phyloP scores from a whole-genome alignment of 2,888 invertebrate genomes.

The Digitonthophagus gazella region DNA sequence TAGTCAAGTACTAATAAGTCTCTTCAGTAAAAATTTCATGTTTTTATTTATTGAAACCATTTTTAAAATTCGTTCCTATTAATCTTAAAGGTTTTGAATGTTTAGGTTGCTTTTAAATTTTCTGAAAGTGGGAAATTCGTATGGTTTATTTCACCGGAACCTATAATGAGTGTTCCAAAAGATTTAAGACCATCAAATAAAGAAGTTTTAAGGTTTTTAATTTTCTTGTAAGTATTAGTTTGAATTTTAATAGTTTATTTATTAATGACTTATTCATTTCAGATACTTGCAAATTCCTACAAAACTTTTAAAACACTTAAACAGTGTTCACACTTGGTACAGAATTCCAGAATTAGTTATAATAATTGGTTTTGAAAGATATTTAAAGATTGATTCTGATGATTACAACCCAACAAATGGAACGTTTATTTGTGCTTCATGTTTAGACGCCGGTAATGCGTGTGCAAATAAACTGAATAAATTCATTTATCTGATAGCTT shows the following conservation, averaged over 20 bases:
- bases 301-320: slow-evolving; percentile 22
- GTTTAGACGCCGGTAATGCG: slow-evolving; percentile 21
- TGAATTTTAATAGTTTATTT: neutral
- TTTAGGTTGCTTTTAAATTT: slow-evolving; percentile 25
- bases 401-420: slow-evolving; percentile 1
- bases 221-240: slow-evolving; percentile 22
- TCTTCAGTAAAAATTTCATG: too few relatives aligned
- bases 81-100: too few relatives aligned
- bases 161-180: slow-evolving; percentile 18
- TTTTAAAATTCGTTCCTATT: too few relatives aligned
- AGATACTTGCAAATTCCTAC: slow-evolving; percentile 19
- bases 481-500: slow-evolving; percentile 9
- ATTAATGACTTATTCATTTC: slow-evolving; percentile 2
- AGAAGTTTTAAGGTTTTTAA: slow-evolving; percentile 21
- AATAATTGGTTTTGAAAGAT: slow-evolving; percentile 20
- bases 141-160: slow-evolving; percentile 26
- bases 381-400: neutral
- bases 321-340: slow-evolving; percentile 24
- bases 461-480: slow-evolving; percentile 20
- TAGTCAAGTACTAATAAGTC: too few relatives aligned
- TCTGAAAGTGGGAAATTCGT: slow-evolving; percentile 22
- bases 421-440: slow-evolving; percentile 19
- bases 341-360: slow-evolving; percentile 25
- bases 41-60: too few relatives aligned
- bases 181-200: slow-evolving; percentile 20